Base-by-base conservation (phyloP, 2,113 vertebrate species). In the Onychorhynchus coronatus region DNA sequence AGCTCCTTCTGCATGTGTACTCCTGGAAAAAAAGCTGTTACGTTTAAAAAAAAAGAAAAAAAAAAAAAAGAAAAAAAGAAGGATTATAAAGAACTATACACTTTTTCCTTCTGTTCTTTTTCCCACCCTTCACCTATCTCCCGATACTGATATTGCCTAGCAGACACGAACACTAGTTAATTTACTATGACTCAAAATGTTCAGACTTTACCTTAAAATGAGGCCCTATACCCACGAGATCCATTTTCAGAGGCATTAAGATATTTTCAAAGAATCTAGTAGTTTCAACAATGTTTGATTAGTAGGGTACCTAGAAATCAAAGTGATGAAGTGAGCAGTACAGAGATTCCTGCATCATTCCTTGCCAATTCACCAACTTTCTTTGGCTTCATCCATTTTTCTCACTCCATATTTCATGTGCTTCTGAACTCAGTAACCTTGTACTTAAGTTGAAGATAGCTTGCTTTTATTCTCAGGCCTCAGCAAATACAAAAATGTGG, bases 141-240 rank as follows among this genome's bases (percentile, higher is more conserved):
- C 30, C 62, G 19, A 68, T 35, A 44, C 11, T 47, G 9, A 82
- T 25, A 77, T 8, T 90, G 25, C 35, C n/a, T 30, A 73, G 22
- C 12, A 85, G 66, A 75, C 19, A 79, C 0, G 1, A 87, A 80
- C 27, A 27, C 6, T 30, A 55, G 35, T 14, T 83, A 88, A 65
- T 55, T 71, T 66, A 93, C 11, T 21, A 27, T 35, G 5, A 55
- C n/a, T 70, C 22, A 65, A 62, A 91, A 61, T 18, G 15, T 56
- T 81, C 39, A 75, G 47, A 18, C 14, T 70, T 72, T 4, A n/a
- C 37, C 66, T 55, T 55, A 87, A 85, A 91, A 87, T 33, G 15
- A 58, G 30, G 18, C 3, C 20, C 14, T 11, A 78, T 65, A 27
- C 12, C 15, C 19, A 7, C 0, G 0, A 63, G n/a, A 83, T 35